These are phyloP conservation scores for Ormyrus pomaceus DNA, from an alignment of 2,888 invertebrate genomes.

Conservation along the genomic window DNA sequence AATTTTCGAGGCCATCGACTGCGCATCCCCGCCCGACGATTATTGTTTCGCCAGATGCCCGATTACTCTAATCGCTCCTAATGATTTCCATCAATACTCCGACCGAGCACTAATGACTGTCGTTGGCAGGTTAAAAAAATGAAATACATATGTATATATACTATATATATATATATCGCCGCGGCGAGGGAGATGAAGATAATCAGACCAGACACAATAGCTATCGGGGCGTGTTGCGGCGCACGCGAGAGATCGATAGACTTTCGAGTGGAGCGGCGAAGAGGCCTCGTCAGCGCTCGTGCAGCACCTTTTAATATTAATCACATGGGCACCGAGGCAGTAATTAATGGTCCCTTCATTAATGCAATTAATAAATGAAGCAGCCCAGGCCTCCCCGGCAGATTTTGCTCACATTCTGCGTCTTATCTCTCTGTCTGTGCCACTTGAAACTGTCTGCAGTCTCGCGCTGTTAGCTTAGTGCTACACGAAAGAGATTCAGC, in stretches of 20 bases:
- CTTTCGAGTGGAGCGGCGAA: not conserved
- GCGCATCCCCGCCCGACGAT: not conserved
- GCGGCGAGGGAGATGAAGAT: not conserved
- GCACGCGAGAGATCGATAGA: not conserved
- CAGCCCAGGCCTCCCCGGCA: not conserved
- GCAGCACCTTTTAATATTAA: conserved; percentile 46
- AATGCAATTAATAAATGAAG: conserved; percentile 54
- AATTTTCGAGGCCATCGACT: conserved; percentile 45
- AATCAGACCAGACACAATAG: too few species aligned
- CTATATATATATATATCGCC: not conserved
- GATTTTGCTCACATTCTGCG: not conserved
- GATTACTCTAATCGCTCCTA: conserved; percentile 25
- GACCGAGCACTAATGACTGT: not conserved
- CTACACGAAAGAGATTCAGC: not conserved
- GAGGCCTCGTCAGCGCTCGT: conserved; percentile 37
- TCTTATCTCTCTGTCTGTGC: conserved; percentile 39
- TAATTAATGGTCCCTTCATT: conserved; percentile 50
- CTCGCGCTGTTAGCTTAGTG: conserved; percentile 37
- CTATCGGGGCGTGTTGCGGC: not conserved
- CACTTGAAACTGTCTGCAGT: conserved; percentile 42
- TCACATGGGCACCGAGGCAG: conserved; percentile 20
- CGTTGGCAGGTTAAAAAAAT: too few species aligned
- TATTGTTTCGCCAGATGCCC: not conserved
- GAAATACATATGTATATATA: not conserved
- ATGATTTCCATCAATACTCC: conserved; percentile 22